Percentiles rank a stretch among this genome's conserved stretches.
phyloP scores from a whole-genome alignment of 2,113 vertebrate genomes.

The Tachysurus fulvidraco region DNA sequence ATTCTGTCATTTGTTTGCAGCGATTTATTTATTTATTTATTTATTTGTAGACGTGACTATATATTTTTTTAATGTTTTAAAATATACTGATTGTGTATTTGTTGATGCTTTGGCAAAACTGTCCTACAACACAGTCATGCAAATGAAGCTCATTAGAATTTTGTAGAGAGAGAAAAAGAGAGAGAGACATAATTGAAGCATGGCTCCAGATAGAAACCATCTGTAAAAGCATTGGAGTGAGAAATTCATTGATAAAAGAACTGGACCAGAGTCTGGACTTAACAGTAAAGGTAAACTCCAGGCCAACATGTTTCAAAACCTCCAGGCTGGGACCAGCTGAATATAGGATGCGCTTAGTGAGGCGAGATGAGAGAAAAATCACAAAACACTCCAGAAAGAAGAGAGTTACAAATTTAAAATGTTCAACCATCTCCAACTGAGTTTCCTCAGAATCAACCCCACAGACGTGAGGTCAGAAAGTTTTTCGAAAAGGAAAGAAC shows the following conservation, averaged over 20 bases:
- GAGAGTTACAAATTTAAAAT: not conserved
- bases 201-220: constrained; percentile 49
- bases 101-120: too few species aligned
- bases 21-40: too few species aligned
- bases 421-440: not conserved
- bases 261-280: constrained; percentile 33
- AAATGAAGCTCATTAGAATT: not conserved
- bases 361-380: not conserved
- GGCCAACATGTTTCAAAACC: not conserved
- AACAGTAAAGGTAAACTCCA: constrained; percentile 22
- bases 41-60: too few species aligned
- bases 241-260: constrained; percentile 44
- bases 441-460: not conserved
- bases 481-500: not conserved
- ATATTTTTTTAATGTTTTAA: too few species aligned
- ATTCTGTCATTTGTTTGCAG: too few species aligned
- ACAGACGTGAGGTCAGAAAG: not conserved
- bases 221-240: constrained; percentile 47
- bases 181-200: not conserved
- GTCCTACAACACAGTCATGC: too few species aligned
- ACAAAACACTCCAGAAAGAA: not conserved
- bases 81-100: too few species aligned
- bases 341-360: not conserved
- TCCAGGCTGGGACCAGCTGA: constrained; percentile 3
- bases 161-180: not conserved